Evolutionary conservation across 2,888 invertebrate genomes (phyloP).

Genomic region (Gonocerus acuteangulatus): DNA sequence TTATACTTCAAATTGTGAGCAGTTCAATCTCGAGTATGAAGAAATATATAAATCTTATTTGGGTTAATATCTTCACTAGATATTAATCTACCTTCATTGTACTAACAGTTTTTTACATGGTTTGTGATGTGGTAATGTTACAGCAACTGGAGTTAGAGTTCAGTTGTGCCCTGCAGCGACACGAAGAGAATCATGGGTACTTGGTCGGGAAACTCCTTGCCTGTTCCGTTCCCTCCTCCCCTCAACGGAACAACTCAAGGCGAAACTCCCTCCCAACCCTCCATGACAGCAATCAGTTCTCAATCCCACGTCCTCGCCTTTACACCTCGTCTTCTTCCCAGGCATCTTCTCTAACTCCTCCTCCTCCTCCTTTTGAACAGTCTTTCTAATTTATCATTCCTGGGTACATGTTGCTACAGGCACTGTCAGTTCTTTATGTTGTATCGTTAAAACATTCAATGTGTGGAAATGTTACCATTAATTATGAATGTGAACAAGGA

Average conservation of each 20-base stretch:
- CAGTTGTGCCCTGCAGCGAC: constrained; percentile 34
- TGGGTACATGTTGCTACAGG: not conserved
- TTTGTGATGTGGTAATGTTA: not conserved
- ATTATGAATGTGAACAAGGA: too few species aligned
- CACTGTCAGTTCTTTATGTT: not conserved
- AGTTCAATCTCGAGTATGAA: too few species aligned
- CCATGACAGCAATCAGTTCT: not conserved
- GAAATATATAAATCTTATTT: too few species aligned
- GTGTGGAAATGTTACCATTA: too few species aligned
- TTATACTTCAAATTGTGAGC: too few species aligned
- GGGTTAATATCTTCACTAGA: too few species aligned
- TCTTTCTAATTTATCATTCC: constrained; percentile 3
- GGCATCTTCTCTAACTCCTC: not conserved
- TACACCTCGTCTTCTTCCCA: constrained; percentile 20
- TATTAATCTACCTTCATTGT: too few species aligned
- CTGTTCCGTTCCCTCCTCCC: not conserved
- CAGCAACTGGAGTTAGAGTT: constrained; percentile 36
- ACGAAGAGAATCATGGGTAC: constrained; percentile 32
- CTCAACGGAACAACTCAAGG: not conserved
- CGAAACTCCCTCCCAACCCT: constrained; percentile 4
- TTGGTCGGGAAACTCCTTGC: constrained; percentile 20
- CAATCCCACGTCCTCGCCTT: constrained; percentile 30
- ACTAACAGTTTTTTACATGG: too few species aligned
- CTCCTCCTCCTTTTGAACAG: constrained; percentile 11
- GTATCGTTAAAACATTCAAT: not conserved